Conservation (phyloP, 2,113 vertebrate species). For the Boulengeromyrus knoepffleri region DNA sequence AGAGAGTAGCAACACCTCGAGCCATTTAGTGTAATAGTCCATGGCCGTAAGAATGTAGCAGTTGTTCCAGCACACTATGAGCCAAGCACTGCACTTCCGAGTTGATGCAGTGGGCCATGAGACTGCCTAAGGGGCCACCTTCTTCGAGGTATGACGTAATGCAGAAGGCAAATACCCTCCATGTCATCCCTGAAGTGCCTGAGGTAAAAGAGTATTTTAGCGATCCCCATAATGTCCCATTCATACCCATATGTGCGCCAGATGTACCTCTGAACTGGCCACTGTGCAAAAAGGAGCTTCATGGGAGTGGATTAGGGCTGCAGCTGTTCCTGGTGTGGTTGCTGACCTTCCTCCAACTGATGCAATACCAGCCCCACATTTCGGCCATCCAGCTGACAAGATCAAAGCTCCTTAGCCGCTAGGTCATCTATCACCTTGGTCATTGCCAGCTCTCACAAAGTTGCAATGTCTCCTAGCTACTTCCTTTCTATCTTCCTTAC, state of each 20-base stretch:
- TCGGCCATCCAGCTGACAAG: neutral
- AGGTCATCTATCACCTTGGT: neutral
- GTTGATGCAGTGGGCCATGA: neutral
- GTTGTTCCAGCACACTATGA: neutral
- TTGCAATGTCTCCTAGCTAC: neutral
- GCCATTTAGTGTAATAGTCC: neutral
- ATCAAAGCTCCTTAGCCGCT: conserved; percentile 1
- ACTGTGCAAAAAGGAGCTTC: neutral
- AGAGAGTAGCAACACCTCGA: neutral
- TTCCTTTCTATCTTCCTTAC: neutral
- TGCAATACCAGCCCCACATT: neutral
- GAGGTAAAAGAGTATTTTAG: neutral
- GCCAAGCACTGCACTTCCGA: neutral
- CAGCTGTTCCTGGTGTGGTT: conserved; percentile 3
- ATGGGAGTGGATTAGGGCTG: neutral
- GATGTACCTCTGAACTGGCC: neutral
- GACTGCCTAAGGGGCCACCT: neutral
- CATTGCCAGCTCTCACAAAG: neutral
- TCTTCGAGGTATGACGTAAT: neutral
- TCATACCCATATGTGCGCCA: neutral
- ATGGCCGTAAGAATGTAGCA: neutral
- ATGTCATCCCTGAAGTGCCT: conserved; percentile 1
- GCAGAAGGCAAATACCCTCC: neutral
- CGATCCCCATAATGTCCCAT: neutral
- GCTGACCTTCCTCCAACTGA: neutral